Conservation (phyloP, 2,113 vertebrate species). For the Desmodus rotundus region DNA sequence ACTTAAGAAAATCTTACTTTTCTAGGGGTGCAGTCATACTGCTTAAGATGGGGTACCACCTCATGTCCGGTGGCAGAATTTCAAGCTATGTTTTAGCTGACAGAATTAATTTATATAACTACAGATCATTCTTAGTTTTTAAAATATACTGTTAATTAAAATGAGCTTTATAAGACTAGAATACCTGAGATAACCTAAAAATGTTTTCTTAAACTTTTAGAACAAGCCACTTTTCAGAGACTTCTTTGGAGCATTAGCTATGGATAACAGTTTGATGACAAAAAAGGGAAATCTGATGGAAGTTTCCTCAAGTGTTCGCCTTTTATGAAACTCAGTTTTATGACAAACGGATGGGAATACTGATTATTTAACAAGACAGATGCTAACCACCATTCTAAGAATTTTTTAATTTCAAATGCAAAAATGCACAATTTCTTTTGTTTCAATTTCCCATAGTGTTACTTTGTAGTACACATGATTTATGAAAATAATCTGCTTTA, state of each 20-base stretch:
- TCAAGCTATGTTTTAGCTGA: constrained; percentile 3
- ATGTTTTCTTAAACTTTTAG: background rate
- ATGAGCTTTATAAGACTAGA: constrained; percentile 16
- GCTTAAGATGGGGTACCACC: background rate
- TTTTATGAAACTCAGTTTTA: constrained; percentile 39
- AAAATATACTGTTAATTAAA: constrained; percentile 21
- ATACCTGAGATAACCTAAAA: constrained; percentile 8
- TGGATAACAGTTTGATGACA: constrained; percentile 68
- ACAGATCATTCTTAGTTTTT: constrained; percentile 32
- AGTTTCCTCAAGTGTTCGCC: constrained; percentile 59
- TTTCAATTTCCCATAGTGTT: constrained; percentile 23
- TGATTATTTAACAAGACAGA: constrained; percentile 59
- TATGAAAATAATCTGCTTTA: constrained; percentile 44
- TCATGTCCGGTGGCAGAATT: background rate
- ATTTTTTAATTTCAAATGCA: constrained; percentile 41
- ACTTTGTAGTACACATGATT: constrained; percentile 31
- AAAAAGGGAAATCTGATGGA: constrained; percentile 37
- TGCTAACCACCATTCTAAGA: background rate
- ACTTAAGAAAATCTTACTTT: background rate
- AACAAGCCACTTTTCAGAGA: background rate
- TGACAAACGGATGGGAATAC: constrained; percentile 50
- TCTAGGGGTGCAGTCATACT: background rate
- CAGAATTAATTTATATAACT: constrained; percentile 36
- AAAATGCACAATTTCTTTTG: background rate
- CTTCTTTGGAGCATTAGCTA: background rate